Evolutionary conservation across 1,140 invertebrate species (phyloP).

Genomic region (Drosophila novamexicana): DNA sequence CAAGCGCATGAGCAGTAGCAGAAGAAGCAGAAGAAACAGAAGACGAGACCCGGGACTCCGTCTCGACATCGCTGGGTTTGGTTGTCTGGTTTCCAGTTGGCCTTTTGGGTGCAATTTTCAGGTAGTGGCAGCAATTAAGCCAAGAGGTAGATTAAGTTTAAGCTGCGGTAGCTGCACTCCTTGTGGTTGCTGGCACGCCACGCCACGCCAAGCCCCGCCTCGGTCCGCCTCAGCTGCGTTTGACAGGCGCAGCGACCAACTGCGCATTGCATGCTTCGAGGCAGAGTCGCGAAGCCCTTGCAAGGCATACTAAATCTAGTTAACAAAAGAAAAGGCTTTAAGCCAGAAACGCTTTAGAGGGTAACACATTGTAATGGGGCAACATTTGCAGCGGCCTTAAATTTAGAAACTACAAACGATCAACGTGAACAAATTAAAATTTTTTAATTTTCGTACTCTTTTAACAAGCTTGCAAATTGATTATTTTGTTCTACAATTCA

Average conservation of each 20-base stretch:
- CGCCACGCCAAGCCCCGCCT: neutral
- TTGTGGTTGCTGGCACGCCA: conserved; percentile 21
- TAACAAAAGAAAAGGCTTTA: neutral
- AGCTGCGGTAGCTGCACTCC: conserved; percentile 54
- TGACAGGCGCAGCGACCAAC: conserved; percentile 31
- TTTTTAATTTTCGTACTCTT: too few relatives aligned
- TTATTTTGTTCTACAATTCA: too few relatives aligned
- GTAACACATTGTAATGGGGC: too few relatives aligned
- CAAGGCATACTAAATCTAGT: conserved; percentile 11
- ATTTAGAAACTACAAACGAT: too few relatives aligned
- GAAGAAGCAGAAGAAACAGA: conserved; percentile 4
- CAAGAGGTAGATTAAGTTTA: conserved; percentile 78
- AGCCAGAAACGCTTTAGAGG: neutral
- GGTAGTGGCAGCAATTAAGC: conserved; percentile 81
- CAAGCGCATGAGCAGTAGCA: conserved; percentile 1
- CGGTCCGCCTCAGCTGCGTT: conserved; percentile 14
- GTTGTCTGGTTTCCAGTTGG: conserved; percentile 38
- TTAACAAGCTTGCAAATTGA: too few relatives aligned
- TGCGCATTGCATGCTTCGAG: conserved; percentile 27
- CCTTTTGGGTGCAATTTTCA: conserved; percentile 81
- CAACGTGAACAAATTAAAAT: too few relatives aligned
- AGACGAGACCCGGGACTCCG: conserved; percentile 5
- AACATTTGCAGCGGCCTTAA: too few relatives aligned
- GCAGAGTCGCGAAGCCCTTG: neutral
- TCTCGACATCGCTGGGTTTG: conserved; percentile 36